Percentiles rank a stretch among this genome's conserved stretches.
These are phyloP conservation scores for Phoxinus dragarum DNA, from an alignment of 2,797 vertebrate species.

Conservation along the genomic window DNA sequence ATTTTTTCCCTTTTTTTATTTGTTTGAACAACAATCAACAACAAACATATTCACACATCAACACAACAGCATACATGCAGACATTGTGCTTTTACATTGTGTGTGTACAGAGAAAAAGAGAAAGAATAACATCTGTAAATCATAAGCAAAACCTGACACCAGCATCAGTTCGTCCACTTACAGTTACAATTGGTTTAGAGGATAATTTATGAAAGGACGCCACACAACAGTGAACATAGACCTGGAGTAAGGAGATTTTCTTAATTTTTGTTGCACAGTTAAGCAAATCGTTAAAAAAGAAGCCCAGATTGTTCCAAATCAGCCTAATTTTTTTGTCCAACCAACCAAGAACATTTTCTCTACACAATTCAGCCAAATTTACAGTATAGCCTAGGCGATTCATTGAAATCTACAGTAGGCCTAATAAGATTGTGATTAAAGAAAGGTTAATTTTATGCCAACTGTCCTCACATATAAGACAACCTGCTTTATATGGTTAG, in stretches of 20 bases:
- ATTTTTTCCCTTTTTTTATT: too few species aligned
- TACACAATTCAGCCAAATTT: neutral
- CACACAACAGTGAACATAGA: neutral
- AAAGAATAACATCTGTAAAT: too few species aligned
- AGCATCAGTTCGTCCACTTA: too few species aligned
- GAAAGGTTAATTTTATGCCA: neutral
- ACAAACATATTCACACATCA: too few species aligned
- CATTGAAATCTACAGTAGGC: neutral
- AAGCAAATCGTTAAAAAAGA: neutral
- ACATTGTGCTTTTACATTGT: too few species aligned
- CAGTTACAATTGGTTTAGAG: too few species aligned
- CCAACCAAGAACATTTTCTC: neutral
- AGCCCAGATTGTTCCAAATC: neutral
- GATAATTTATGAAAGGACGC: too few species aligned
- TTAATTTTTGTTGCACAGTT: neutral
- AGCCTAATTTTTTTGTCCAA: neutral
- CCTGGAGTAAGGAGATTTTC: neutral
- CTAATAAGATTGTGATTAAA: neutral
- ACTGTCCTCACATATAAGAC: neutral
- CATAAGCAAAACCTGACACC: too few species aligned
- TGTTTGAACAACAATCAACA: too few species aligned
- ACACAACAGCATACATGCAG: too few species aligned
- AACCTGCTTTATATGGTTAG: conserved; percentile 26
- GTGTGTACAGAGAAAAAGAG: too few species aligned
- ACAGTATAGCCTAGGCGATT: neutral